phyloP scores from a whole-genome alignment of 2,113 vertebrate species.

The Odontesthes bonariensis region DNA sequence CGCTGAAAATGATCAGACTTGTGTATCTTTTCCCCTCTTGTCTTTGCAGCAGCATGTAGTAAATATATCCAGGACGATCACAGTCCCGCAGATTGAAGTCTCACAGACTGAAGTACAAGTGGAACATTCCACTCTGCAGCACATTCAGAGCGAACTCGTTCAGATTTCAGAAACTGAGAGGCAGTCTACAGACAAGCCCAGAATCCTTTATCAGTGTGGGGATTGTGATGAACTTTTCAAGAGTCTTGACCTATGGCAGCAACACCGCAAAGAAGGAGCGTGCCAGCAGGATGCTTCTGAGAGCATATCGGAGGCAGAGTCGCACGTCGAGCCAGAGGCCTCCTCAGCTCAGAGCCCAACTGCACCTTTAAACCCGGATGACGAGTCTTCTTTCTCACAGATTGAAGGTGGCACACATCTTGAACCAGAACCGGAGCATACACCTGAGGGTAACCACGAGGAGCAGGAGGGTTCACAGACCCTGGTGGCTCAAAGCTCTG shows the following conservation, averaged over 20 bases:
- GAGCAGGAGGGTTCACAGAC: constrained; percentile 28
- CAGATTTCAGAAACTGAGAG: constrained; percentile 32
- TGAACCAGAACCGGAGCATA: constrained; percentile 3
- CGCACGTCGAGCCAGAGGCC: constrained; percentile 42
- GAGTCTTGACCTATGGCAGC: constrained; percentile 87
- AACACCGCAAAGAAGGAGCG: constrained; percentile 84
- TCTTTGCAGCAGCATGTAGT: constrained; percentile 64
- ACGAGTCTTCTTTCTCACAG: not conserved
- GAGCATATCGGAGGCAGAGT: constrained; percentile 28
- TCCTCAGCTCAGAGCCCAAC: constrained; percentile 10
- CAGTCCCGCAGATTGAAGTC: constrained; percentile 61
- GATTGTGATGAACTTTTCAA: constrained; percentile 90
- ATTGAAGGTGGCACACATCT: not conserved
- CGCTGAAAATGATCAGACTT: not conserved
- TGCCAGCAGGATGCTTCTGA: constrained; percentile 53
- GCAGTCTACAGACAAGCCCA: constrained; percentile 67
- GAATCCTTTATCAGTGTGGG: constrained; percentile 88
- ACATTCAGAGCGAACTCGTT: constrained; percentile 33
- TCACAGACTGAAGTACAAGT: constrained; percentile 76
- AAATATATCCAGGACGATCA: constrained; percentile 54
- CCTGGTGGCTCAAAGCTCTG: constrained; percentile 29
- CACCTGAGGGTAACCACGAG: not conserved
- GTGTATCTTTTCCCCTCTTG: constrained; percentile 4
- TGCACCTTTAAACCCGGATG: constrained; percentile 23
- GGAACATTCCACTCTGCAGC: constrained; percentile 15